Percentiles rank a stretch among this genome's conserved stretches.
Evolutionary conservation across 2,888 invertebrate genomes (phyloP).

Genomic region (Mythimna ferrago): DNA sequence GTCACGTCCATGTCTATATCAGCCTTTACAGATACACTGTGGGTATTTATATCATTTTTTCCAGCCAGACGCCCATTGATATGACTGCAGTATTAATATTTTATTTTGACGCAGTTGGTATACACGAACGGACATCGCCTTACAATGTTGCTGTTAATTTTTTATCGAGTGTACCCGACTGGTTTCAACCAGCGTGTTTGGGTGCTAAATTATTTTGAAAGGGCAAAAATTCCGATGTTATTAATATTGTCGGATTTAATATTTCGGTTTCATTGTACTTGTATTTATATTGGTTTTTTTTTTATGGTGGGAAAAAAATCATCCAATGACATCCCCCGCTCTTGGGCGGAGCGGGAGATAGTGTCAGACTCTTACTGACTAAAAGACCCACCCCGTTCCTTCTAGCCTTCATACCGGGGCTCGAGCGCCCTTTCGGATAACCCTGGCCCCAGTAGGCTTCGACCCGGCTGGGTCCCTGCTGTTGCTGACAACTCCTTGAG

Average conservation of each 20-base stretch:
- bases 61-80: constrained; percentile 44
- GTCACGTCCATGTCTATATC: neutral
- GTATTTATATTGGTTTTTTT: neutral
- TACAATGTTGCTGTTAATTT: constrained; percentile 45
- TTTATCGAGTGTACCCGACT: constrained; percentile 37
- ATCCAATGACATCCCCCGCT: no score
- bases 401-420: no score
- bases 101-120: constrained; percentile 68
- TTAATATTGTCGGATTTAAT: neutral
- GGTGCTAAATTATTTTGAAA: constrained; percentile 15
- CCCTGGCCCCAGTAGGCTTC: no score
- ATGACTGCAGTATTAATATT: constrained; percentile 69
- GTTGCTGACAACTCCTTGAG: no score
- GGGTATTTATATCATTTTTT: constrained; percentile 45
- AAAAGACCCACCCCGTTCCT: no score
- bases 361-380: no score
- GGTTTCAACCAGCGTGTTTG: constrained; percentile 17
- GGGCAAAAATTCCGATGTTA: neutral
- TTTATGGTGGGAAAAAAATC: no score
- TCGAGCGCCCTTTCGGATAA: no score
- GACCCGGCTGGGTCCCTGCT: no score
- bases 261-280: neutral
- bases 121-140: constrained; percentile 44
- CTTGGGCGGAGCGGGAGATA: no score
- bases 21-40: constrained; percentile 1